Conservation (phyloP, 2,797 vertebrate species). For the Chelmon rostratus region DNA sequence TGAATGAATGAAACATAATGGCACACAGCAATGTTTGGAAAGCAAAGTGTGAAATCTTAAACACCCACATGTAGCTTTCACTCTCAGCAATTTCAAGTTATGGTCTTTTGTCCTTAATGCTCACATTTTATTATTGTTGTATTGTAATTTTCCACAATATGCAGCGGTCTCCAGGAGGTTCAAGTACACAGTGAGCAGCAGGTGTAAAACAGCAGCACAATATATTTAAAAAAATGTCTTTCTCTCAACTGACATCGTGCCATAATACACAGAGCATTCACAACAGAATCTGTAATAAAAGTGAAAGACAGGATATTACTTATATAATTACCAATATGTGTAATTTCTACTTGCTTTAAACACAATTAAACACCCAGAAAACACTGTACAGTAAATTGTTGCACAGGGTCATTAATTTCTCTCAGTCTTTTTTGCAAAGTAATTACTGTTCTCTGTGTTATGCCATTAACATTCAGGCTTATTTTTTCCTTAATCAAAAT, state of each 20-base stretch:
- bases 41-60: conserved; percentile 9
- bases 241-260: not conserved
- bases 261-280: not conserved
- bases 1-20: conserved; percentile 17
- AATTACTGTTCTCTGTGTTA: not conserved
- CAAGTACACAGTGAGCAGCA: not conserved
- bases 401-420: not conserved
- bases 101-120: conserved; percentile 8
- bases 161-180: not conserved
- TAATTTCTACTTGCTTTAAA: not conserved
- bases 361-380: not conserved
- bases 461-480: not conserved
- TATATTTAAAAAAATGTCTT: too few relatives aligned
- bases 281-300: not conserved
- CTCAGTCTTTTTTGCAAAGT: not conserved
- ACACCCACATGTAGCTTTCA: conserved; percentile 18
- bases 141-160: not conserved
- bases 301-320: not conserved
- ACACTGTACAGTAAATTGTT: not conserved
- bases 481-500: not conserved
- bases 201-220: not conserved
- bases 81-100: not conserved
- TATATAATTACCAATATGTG: not conserved
- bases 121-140: too few relatives aligned
- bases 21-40: not conserved